Base-by-base conservation (phyloP, 2,888 invertebrate species). In the Tineola bisselliella region DNA sequence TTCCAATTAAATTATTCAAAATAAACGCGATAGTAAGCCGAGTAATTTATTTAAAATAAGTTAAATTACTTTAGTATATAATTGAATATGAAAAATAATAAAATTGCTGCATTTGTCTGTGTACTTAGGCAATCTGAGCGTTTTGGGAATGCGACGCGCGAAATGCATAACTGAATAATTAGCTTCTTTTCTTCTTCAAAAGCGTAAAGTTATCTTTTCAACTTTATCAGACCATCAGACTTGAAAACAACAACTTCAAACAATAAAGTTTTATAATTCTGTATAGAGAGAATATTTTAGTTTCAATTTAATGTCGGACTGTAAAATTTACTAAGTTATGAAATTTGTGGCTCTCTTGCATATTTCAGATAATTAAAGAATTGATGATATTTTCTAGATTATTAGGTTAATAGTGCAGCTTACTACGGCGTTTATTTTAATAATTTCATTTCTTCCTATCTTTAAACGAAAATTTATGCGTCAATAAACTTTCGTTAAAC, bases 91-190 rank as follows among this genome's bases (percentile, higher is more conserved):
- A n/a, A n/a, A n/a, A n/a, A n/a, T n/a, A n/a, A n/a, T n/a, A n/a
- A n/a, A n/a, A n/a, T n/a, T n/a, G n/a, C n/a, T n/a, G n/a, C n/a
- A n/a, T n/a, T n/a, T n/a, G n/a, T n/a, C n/a, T n/a, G n/a, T n/a
- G n/a, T n/a, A n/a, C n/a, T n/a, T n/a, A n/a, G n/a, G n/a, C n/a
- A 38, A 38, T 12, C 10, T 38, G 10, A 4, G n/a, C 3, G 38
- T 3, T 38, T 48, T 48, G 15, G 6, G 48, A n/a, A 48, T 48
- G 48, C 48, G 15, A 48, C 13, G 2, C n/a, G 48, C 48, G 48
- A n/a, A 38, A 15, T 48, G 48, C 48, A 48, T 5, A 48, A 48
- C 48, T 48, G 48, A 48, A 48, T 48, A 48, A 48, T 48, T 48
- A 48, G 17, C 38, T 48, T 15, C n/a, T 48, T 48, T 48, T 48